phyloP scores from a whole-genome alignment of 2,113 vertebrate genomes.

The Parotia lawesii region DNA sequence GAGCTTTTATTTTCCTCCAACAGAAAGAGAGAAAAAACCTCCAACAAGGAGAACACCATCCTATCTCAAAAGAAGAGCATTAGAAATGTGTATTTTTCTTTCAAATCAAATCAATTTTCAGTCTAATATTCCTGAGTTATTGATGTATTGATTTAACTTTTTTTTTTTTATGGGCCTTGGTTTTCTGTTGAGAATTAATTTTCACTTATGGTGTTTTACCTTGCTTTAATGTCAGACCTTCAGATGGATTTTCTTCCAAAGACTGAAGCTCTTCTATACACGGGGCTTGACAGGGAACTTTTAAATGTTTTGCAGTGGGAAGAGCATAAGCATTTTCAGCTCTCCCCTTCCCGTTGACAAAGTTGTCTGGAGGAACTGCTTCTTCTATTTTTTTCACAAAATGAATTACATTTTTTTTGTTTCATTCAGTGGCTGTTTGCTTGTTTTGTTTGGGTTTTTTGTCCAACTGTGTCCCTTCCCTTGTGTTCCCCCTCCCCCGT shows the following conservation, averaged over 20 bases:
- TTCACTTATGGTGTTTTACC: not conserved
- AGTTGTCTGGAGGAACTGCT: not conserved
- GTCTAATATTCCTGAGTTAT: not conserved
- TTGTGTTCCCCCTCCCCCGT: accelerated
- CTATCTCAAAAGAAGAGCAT: not conserved
- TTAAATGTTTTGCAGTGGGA: not conserved
- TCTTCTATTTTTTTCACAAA: not conserved
- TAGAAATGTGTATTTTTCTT: not conserved
- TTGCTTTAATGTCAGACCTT: not conserved
- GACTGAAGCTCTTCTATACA: not conserved
- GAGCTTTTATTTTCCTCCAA: constrained; percentile 1
- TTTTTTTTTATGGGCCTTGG: not conserved
- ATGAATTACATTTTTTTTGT: not conserved
- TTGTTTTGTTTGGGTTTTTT: not conserved
- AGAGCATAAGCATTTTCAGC: not conserved
- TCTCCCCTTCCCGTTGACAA: not conserved
- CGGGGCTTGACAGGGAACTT: not conserved
- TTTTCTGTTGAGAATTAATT: not conserved
- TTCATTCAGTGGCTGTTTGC: not conserved
- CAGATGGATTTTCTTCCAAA: not conserved
- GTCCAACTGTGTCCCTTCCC: not conserved
- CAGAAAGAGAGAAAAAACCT: not conserved
- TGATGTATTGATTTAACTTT: not conserved
- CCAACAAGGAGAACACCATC: not conserved
- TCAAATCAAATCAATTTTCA: not conserved